Base-by-base conservation (phyloP, 1,140 invertebrate genomes). In the Paraescarpia echinospica region DNA sequence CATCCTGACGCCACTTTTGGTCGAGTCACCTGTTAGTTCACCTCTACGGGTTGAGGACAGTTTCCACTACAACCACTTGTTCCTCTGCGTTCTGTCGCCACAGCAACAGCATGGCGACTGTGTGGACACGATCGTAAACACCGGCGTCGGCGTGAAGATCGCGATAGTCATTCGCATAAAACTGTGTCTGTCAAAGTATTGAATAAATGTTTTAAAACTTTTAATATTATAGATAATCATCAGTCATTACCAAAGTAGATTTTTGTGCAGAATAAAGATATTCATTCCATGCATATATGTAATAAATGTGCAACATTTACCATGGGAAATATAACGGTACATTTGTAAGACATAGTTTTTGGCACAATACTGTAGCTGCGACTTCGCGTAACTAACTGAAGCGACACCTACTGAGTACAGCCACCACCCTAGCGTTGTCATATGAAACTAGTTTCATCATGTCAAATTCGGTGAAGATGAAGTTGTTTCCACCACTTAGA, bases 1-100 rank as follows among this genome's bases (percentile, higher is more conserved):
- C 95, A 95, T 92, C 48, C 48, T 92, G 92, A 91, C 59, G 59
- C 59, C 59, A 77, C 59, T 77, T 77, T 77, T 77, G 59, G 22
- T 35, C 33, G 4, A 90, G 90, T 41, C 34, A 90, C 35, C 34
- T 90, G 90, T 90, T 34, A 90, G 18, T 90, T 90, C 18, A 41
- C 34, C 34, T 90, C 35, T 35, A 92, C 51, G 34, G 31, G 33
- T 92, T 35, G 35, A 41, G 90, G 34, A 90, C 90, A 41, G 90
- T 90, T 31, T 90, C n/a, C 90, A 33, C 90, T 34, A 90, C 35
- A 31, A 31, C 59, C 59, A 77, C 59, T 77, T 77, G 59, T 77
- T 77, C 59, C 59, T 77, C 59, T 77, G 59, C 59, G 59, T 77
- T 77, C 59, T 14, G 59, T 77, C 59, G 59, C 59, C 59, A 77